Evolutionary conservation across 2,888 invertebrate genomes (phyloP).

Genomic region (Hydroisotoma schaefferi): DNA sequence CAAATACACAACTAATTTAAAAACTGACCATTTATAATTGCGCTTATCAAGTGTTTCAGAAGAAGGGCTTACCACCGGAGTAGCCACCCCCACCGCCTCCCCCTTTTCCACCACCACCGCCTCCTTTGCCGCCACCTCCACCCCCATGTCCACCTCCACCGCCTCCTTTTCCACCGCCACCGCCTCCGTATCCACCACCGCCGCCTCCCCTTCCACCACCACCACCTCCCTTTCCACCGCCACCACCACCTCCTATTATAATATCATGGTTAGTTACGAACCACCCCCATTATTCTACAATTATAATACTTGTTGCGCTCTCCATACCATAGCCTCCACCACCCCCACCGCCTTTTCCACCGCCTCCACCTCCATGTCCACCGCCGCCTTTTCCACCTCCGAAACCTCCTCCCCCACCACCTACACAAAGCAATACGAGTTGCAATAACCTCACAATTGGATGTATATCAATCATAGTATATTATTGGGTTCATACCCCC

Average conservation of each 20-base stretch:
- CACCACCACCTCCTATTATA: background rate
- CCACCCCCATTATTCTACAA: too few species aligned
- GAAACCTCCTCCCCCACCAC: background rate
- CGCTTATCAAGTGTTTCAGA: too few species aligned
- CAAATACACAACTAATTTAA: too few species aligned
- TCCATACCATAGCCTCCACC: background rate
- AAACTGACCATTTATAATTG: too few species aligned
- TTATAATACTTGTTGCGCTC: background rate
- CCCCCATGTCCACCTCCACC: background rate
- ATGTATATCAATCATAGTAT: too few species aligned
- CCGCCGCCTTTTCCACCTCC: background rate
- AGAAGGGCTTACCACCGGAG: too few species aligned
- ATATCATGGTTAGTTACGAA: too few species aligned
- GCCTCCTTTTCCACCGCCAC: background rate
- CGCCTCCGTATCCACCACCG: conserved; percentile 1
- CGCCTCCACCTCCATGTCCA: background rate
- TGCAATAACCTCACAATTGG: background rate
- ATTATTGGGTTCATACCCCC: too few species aligned
- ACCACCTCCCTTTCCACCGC: background rate
- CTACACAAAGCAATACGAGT: background rate
- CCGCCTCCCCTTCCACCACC: background rate
- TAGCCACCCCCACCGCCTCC: background rate
- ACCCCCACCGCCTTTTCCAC: background rate
- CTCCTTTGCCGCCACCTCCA: background rate
- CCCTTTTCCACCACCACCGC: background rate